These are phyloP conservation scores for Calidris pygmaea DNA, from an alignment of 2,113 vertebrate genomes.

Conservation along the genomic window DNA sequence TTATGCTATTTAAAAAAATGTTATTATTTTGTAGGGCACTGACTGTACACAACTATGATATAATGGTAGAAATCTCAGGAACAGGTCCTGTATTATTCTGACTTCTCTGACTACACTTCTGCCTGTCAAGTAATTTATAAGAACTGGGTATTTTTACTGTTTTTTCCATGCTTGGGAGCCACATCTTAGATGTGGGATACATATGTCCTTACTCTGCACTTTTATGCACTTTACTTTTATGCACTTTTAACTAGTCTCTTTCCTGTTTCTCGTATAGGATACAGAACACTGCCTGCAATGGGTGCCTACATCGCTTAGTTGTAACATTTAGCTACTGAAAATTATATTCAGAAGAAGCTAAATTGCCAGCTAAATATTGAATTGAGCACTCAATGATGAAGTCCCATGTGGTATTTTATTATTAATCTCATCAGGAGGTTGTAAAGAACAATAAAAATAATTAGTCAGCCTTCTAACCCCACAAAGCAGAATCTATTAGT, in stretches of 20 bases:
- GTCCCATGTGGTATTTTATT: conserved; percentile 34
- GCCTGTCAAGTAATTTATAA: not conserved
- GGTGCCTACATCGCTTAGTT: not conserved
- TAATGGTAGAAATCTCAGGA: not conserved
- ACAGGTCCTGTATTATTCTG: not conserved
- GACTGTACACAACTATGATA: not conserved
- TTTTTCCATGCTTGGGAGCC: not conserved
- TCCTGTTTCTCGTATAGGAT: not conserved
- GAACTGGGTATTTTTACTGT: not conserved
- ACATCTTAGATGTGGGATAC: not conserved
- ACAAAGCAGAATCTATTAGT: not conserved
- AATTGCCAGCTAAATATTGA: conserved; percentile 41
- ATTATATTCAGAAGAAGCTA: not conserved
- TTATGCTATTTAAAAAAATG: not conserved
- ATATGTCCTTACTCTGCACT: not conserved
- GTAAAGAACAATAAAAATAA: conserved; percentile 48
- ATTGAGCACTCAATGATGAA: conserved; percentile 17
- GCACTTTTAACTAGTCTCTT: not conserved
- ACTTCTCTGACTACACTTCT: not conserved
- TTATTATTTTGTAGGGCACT: not conserved
- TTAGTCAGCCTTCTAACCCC: conserved; percentile 34
- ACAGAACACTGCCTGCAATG: not conserved
- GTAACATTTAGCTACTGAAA: conserved; percentile 1
- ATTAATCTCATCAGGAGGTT: conserved; percentile 39
- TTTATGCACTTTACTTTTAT: not conserved